These are phyloP conservation scores for Hylyphantes graminicola DNA, from an alignment of 1,140 invertebrate species.

Conservation along the genomic window DNA sequence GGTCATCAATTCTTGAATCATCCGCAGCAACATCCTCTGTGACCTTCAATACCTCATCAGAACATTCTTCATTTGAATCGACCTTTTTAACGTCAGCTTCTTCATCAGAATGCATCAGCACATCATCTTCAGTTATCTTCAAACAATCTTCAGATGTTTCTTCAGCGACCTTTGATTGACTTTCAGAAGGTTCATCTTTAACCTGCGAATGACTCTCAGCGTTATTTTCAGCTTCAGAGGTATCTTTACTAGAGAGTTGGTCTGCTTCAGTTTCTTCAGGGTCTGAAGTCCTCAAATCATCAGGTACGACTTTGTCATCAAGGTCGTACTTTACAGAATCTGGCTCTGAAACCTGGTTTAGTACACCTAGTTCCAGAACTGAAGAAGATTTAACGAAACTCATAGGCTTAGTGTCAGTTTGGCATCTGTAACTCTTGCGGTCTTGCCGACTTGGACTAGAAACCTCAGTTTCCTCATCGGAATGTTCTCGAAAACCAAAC, in stretches of 20 bases:
- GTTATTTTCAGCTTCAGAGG: neutral
- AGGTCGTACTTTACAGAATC: too few relatives aligned
- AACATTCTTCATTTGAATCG: neutral
- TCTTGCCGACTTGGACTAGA: neutral
- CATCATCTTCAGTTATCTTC: neutral
- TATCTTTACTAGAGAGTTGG: neutral
- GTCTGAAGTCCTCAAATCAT: neutral
- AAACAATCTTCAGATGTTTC: neutral
- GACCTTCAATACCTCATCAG: neutral
- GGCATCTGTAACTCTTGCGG: neutral
- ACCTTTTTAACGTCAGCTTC: neutral
- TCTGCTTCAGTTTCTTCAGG: neutral
- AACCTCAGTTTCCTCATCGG: neutral
- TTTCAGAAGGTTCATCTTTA: neutral
- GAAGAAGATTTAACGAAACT: slow-evolving; percentile 60
- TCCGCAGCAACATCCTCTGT: neutral
- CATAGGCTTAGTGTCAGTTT: slow-evolving; percentile 7
- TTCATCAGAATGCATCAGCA: neutral
- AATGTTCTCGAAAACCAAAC: slow-evolving; percentile 10
- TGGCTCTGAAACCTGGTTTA: neutral
- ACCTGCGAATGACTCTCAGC: neutral
- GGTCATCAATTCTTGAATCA: neutral
- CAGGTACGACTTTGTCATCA: neutral
- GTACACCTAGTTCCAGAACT: slow-evolving; percentile 50
- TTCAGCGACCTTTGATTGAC: neutral